These are phyloP conservation scores for Toxostoma redivivum DNA, from an alignment of 2,113 vertebrate species.

Conservation along the genomic window DNA sequence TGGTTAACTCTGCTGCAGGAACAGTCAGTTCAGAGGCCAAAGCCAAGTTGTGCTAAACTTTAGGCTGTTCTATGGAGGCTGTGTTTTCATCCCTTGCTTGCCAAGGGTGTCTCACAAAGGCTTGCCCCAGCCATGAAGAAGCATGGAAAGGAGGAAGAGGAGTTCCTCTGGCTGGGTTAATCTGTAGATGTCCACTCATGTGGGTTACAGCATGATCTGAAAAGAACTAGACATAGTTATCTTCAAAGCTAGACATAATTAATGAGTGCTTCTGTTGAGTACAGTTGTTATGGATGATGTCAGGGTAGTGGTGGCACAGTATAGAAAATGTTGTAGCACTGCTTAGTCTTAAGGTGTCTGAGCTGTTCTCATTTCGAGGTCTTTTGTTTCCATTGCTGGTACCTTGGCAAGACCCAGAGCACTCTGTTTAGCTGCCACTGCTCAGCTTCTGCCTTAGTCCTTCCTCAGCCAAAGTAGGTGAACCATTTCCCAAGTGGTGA, in stretches of 20 bases:
- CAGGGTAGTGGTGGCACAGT: neutral
- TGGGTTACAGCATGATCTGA: neutral
- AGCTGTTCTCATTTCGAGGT: neutral
- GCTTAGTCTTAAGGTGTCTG: neutral
- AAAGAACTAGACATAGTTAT: neutral
- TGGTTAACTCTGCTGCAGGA: neutral
- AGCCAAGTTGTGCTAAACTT: neutral
- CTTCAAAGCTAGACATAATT: neutral
- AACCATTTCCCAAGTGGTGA: neutral
- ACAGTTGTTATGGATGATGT: neutral
- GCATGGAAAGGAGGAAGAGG: neutral
- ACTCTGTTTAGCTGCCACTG: neutral
- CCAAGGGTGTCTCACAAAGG: neutral
- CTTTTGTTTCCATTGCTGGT: neutral
- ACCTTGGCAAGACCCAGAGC: neutral
- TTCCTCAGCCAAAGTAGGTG: neutral
- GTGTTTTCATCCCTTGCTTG: neutral
- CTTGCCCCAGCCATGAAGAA: neutral
- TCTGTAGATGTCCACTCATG: neutral
- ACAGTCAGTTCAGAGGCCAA: neutral
- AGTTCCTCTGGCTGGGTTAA: neutral
- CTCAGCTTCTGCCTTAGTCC: neutral
- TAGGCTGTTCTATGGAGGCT: neutral
- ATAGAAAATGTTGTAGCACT: rapidly evolving
- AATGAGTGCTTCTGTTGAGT: neutral